Conservation (phyloP, 2,113 vertebrate species). For the Solea solea region DNA sequence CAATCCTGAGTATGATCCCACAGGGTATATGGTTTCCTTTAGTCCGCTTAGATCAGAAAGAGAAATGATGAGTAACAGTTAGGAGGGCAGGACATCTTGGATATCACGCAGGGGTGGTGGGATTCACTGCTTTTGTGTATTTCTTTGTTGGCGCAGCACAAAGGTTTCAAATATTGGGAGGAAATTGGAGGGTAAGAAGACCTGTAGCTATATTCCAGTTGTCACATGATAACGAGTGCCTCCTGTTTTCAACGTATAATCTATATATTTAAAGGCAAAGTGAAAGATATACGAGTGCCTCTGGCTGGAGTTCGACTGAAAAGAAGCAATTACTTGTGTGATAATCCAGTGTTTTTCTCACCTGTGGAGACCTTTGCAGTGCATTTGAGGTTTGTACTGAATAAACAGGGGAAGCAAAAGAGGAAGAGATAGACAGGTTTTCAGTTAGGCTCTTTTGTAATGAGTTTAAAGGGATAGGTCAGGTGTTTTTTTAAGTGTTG, state of each 20-base stretch:
- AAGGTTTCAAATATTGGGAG: constrained; percentile 23
- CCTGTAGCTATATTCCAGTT: constrained; percentile 40
- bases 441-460: too few species aligned
- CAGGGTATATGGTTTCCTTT: constrained; percentile 35
- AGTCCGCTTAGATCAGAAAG: constrained; percentile 59
- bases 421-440: too few species aligned
- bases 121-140: constrained; percentile 41
- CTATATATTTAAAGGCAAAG: constrained; percentile 29
- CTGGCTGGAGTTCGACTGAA: background rate
- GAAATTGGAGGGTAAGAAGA: constrained; percentile 44
- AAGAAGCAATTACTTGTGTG: background rate
- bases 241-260: constrained; percentile 31
- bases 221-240: constrained; percentile 31
- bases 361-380: too few species aligned
- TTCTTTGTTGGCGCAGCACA: constrained; percentile 36
- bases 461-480: too few species aligned
- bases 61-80: constrained; percentile 42
- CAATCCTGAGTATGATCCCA: constrained; percentile 44
- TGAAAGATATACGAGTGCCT: constrained; percentile 34
- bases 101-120: constrained; percentile 59
- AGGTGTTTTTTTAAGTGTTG: too few species aligned
- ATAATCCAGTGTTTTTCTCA: too few species aligned
- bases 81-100: constrained; percentile 33
- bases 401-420: too few species aligned
- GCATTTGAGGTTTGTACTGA: too few species aligned